Evolutionary conservation across 2,888 invertebrate genomes (phyloP).

Genomic region (Tachina fera): DNA sequence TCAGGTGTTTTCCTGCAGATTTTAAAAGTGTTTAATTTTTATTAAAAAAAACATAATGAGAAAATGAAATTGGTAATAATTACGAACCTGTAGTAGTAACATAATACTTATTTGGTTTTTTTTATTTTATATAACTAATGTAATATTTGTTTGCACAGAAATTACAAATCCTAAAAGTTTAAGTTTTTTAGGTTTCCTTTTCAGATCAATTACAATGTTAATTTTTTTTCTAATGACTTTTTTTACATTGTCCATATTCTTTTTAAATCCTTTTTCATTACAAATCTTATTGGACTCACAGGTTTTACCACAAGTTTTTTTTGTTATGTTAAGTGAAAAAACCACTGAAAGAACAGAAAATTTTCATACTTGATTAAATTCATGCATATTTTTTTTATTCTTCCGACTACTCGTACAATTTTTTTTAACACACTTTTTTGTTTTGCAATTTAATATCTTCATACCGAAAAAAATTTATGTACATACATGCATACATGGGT

Average conservation of each 20-base stretch:
- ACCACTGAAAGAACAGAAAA: slow-evolving; percentile 70
- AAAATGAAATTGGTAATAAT: slow-evolving; percentile 25
- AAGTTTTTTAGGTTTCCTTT: slow-evolving; percentile 83
- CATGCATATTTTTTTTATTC: slow-evolving; percentile 39
- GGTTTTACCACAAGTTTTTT: slow-evolving; percentile 75
- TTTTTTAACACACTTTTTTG: slow-evolving; percentile 69
- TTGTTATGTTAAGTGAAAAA: slow-evolving; percentile 76
- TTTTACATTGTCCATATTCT: slow-evolving; percentile 30
- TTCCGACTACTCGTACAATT: slow-evolving; percentile 52
- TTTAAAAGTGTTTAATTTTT: slow-evolving; percentile 26
- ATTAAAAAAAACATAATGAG: neutral
- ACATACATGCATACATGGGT: too few species aligned
- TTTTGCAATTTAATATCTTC: slow-evolving; percentile 69
- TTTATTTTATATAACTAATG: slow-evolving; percentile 9
- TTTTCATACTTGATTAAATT: slow-evolving; percentile 75
- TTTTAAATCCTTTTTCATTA: slow-evolving; percentile 51
- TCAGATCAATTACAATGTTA: slow-evolving; percentile 82
- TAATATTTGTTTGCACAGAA: slow-evolving; percentile 54
- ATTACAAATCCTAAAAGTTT: slow-evolving; percentile 63
- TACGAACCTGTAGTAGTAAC: slow-evolving; percentile 66
- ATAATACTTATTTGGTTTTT: slow-evolving; percentile 29
- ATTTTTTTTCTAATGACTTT: slow-evolving; percentile 71
- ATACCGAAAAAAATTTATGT: neutral
- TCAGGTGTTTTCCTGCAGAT: slow-evolving; percentile 37
- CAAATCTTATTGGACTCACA: slow-evolving; percentile 72